Percentiles rank a stretch among this genome's conserved stretches.
phyloP scores from a whole-genome alignment of 2,888 invertebrate genomes.

The Cephus sareptanus region DNA sequence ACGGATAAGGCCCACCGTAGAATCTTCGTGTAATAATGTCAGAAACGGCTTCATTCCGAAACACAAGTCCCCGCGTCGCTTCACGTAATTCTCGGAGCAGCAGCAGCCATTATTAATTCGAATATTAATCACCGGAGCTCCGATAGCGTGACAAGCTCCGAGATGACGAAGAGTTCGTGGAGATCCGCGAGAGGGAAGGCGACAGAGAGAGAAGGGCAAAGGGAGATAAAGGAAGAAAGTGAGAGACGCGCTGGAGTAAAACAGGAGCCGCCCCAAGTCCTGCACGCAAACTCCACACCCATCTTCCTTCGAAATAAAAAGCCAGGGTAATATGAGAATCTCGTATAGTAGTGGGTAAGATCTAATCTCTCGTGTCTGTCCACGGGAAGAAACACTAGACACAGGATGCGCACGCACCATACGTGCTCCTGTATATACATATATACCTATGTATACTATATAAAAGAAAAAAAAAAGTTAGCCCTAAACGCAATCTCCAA shows the following conservation, averaged over 20 bases:
- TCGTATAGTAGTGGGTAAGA: slow-evolving; percentile 60
- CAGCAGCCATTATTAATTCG: slow-evolving; percentile 47
- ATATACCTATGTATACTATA: too few species aligned
- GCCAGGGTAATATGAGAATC: slow-evolving; percentile 60
- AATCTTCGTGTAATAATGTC: slow-evolving; percentile 20
- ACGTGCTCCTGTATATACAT: slow-evolving; percentile 6
- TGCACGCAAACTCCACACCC: slow-evolving; percentile 44
- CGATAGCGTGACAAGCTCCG: slow-evolving; percentile 27
- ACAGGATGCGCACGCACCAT: slow-evolving; percentile 26
- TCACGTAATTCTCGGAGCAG: slow-evolving; percentile 1
- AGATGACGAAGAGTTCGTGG: background rate
- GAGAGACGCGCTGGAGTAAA: slow-evolving; percentile 40
- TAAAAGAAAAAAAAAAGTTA: too few species aligned
- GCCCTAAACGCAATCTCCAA: too few species aligned
- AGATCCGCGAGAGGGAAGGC: slow-evolving; percentile 2
- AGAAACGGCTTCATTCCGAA: slow-evolving; percentile 46
- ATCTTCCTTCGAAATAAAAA: slow-evolving; percentile 43
- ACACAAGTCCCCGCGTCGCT: slow-evolving; percentile 24
- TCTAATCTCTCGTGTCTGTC: slow-evolving; percentile 60
- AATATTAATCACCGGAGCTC: slow-evolving; percentile 42
- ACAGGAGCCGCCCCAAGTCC: slow-evolving; percentile 51
- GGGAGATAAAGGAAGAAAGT: slow-evolving; percentile 30
- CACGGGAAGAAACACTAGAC: slow-evolving; percentile 59
- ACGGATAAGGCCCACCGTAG: slow-evolving; percentile 41
- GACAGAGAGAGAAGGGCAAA: background rate